These are phyloP conservation scores for Dorcus hopei DNA, from an alignment of 2,888 invertebrate genomes.

Conservation along the genomic window DNA sequence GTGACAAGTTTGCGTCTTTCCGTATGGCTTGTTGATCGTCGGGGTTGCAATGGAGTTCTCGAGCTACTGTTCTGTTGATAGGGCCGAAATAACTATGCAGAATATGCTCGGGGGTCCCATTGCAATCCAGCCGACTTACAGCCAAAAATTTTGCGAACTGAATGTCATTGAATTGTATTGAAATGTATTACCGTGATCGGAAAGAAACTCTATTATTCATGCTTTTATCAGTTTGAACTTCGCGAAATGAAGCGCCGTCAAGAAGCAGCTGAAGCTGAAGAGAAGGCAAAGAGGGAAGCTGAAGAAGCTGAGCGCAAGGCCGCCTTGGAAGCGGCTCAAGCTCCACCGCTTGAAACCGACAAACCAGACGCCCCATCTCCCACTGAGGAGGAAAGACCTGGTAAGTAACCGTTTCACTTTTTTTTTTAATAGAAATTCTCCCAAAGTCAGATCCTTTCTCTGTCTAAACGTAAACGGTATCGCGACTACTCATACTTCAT, in stretches of 20 bases:
- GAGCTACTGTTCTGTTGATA: no score
- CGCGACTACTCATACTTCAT: not conserved
- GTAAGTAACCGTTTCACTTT: conserved; percentile 37
- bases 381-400: conserved; percentile 57
- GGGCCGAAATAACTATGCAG: no score
- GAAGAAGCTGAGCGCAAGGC: conserved; percentile 78
- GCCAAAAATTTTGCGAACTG: no score
- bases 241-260: conserved; percentile 90
- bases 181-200: no score
- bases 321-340: conserved; percentile 53
- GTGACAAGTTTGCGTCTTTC: no score
- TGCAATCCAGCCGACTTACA: no score
- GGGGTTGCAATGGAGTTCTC: no score
- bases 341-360: conserved; percentile 49
- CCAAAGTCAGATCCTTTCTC: not conserved
- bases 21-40: no score
- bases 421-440: not conserved
- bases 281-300: conserved; percentile 67
- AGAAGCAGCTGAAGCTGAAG: conserved; percentile 63
- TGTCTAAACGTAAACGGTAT: not conserved
- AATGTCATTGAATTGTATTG: no score
- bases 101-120: no score
- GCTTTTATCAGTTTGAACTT: conserved; percentile 77
- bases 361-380: conserved; percentile 47
- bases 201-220: no score